These are phyloP conservation scores for Branchinecta lindahli DNA, from an alignment of 1,140 invertebrate species.

Conservation along the genomic window DNA sequence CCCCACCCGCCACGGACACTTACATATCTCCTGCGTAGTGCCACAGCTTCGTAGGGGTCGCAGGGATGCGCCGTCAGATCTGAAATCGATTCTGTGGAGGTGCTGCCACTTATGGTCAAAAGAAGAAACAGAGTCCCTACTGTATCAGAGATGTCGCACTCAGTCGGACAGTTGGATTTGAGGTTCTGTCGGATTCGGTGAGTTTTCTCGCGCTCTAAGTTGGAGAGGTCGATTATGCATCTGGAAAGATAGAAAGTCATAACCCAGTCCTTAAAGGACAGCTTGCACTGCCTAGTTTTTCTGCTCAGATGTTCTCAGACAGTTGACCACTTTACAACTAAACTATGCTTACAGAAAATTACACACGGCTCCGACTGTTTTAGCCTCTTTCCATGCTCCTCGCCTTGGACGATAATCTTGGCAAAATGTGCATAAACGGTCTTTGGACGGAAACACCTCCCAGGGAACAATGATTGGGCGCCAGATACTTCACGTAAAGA, in stretches of 20 bases:
- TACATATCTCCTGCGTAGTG: slow-evolving; percentile 60
- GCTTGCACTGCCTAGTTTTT: too few relatives aligned
- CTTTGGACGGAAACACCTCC: too few relatives aligned
- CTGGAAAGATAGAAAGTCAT: slow-evolving; percentile 35
- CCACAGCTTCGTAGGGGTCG: slow-evolving; percentile 48
- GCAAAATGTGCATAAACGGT: too few relatives aligned
- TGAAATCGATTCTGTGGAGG: slow-evolving; percentile 75
- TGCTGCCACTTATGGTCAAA: slow-evolving; percentile 85
- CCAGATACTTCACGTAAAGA: too few relatives aligned
- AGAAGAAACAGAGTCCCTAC: slow-evolving; percentile 66
- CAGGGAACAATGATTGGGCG: too few relatives aligned
- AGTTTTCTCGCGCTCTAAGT: slow-evolving; percentile 73
- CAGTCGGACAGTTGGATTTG: slow-evolving; percentile 53
- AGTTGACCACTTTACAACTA: too few relatives aligned
- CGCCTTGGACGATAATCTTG: too few relatives aligned
- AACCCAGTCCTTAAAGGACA: too few relatives aligned
- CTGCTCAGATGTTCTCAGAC: too few relatives aligned
- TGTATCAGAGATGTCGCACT: not conserved
- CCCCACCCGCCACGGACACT: slow-evolving; percentile 23
- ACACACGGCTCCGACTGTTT: too few relatives aligned
- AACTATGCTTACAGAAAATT: too few relatives aligned
- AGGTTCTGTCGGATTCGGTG: slow-evolving; percentile 73
- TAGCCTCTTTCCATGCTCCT: too few relatives aligned
- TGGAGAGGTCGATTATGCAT: slow-evolving; percentile 66
- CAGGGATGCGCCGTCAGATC: slow-evolving; percentile 71